phyloP scores from a whole-genome alignment of 2,797 vertebrate species.

The Poecilia picta region DNA sequence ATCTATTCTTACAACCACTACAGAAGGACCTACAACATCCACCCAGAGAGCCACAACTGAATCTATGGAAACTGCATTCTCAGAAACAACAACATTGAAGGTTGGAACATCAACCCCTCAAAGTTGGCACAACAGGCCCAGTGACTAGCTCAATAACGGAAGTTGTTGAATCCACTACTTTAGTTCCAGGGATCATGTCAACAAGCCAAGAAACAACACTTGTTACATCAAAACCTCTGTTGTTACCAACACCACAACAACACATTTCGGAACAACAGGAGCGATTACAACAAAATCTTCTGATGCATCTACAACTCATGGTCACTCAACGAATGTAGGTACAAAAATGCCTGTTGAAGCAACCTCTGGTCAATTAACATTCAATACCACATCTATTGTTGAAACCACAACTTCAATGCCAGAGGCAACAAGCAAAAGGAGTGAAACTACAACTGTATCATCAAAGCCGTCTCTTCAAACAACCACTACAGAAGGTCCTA shows the following conservation, averaged over 20 bases:
- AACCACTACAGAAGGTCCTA: background rate
- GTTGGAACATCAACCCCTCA: background rate
- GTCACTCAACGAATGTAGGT: accelerated
- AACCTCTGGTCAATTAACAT: background rate
- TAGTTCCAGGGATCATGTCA: background rate
- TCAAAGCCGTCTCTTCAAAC: background rate
- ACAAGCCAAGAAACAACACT: slow-evolving; percentile 1
- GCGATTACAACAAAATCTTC: accelerated
- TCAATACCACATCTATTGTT: background rate
- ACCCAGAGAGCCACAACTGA: background rate
- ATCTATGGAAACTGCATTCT: background rate
- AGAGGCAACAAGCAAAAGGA: background rate
- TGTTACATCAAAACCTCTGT: background rate
- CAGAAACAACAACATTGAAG: background rate
- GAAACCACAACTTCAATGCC: background rate
- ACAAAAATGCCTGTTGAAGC: background rate
- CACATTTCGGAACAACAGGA: background rate
- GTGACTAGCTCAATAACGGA: slow-evolving; percentile 1
- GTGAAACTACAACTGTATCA: background rate
- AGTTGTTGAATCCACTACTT: background rate
- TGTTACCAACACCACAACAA: background rate
- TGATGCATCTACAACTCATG: background rate
- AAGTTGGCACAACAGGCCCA: background rate
- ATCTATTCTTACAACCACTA: background rate
- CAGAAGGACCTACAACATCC: background rate